Evolutionary conservation across 1,140 invertebrate species (phyloP).

Genomic region (Matsumurasca onukii): DNA sequence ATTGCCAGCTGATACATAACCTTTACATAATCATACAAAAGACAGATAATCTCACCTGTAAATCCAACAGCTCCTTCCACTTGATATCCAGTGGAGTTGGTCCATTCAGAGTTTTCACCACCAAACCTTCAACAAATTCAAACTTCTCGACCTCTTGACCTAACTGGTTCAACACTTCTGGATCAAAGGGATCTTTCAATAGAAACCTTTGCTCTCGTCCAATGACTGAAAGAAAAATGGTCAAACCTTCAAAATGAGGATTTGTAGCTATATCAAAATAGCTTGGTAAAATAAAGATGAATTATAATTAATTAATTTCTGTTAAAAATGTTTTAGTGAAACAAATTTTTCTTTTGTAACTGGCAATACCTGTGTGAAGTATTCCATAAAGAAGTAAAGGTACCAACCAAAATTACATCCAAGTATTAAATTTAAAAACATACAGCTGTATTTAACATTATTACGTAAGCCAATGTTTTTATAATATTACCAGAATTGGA

Average conservation of each 20-base stretch:
- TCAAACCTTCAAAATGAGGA: not conserved
- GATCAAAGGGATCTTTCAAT: slow-evolving; percentile 52
- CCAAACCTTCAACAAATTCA: slow-evolving; percentile 78
- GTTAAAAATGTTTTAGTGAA: no score
- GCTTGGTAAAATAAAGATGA: not conserved
- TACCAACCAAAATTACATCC: no score
- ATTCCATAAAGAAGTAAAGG: no score
- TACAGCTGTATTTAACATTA: no score
- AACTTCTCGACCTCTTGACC: slow-evolving; percentile 83
- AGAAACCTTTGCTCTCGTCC: slow-evolving; percentile 31
- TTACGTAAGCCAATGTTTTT: no score
- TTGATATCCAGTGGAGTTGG: slow-evolving; percentile 82
- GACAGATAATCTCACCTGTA: slow-evolving; percentile 55
- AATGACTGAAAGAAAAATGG: not conserved
- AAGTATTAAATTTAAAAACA: no score
- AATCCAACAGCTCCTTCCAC: slow-evolving; percentile 81
- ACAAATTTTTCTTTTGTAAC: no score
- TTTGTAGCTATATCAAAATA: not conserved
- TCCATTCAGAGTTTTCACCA: slow-evolving; percentile 75
- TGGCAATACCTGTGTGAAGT: no score
- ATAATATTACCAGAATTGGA: no score
- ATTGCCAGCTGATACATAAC: no score
- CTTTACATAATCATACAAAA: no score
- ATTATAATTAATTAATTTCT: no score
- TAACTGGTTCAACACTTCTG: slow-evolving; percentile 72